Evolutionary conservation across 2,888 invertebrate genomes (phyloP).

Genomic region (Conomelus anceps): DNA sequence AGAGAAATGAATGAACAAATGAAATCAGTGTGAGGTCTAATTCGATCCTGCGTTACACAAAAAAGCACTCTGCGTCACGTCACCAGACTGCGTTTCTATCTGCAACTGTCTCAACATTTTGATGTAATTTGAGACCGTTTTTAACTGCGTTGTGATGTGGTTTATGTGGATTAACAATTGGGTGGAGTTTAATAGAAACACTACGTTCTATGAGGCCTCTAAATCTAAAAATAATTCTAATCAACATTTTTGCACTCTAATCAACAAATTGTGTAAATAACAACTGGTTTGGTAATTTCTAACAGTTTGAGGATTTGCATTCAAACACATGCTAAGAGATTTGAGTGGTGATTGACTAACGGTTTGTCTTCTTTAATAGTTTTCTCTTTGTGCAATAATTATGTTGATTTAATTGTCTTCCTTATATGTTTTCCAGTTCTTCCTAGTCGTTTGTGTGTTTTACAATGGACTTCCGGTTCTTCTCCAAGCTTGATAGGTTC

Average conservation of each 20-base stretch:
- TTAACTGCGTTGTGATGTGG: too few relatives aligned
- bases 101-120: too few relatives aligned
- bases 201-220: conserved; percentile 4
- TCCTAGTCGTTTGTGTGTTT: too few relatives aligned
- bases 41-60: too few relatives aligned
- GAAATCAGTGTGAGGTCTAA: too few relatives aligned
- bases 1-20: too few relatives aligned
- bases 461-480: too few relatives aligned
- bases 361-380: neutral
- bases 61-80: too few relatives aligned
- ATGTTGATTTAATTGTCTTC: neutral
- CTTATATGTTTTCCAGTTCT: neutral
- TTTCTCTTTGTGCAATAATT: neutral
- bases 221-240: neutral
- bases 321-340: neutral
- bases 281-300: neutral
- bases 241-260: neutral
- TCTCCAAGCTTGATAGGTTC: neutral
- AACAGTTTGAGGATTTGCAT: neutral
- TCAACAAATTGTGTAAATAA: neutral
- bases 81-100: too few relatives aligned
- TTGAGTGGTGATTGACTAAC: neutral
- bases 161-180: too few relatives aligned
- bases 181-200: too few relatives aligned
- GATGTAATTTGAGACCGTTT: too few relatives aligned